These are phyloP conservation scores for Ophioderma brevispina DNA, from an alignment of 35 echinoderm and acorn worm genomes.

Conservation along the genomic window DNA sequence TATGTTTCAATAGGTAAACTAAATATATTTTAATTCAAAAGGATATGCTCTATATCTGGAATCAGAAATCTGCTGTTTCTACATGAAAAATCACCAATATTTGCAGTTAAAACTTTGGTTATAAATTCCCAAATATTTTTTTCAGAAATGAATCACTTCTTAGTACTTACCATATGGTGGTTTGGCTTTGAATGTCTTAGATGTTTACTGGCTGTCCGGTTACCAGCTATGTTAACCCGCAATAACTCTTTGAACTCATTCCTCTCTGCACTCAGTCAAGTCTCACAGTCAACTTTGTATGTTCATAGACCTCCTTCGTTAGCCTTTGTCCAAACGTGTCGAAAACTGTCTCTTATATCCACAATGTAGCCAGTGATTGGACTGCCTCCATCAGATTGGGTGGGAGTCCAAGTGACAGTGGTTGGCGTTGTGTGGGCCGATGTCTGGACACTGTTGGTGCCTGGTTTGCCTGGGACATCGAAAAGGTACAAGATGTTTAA, in stretches of 20 bases:
- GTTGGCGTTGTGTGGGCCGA: slow-evolving; percentile 55
- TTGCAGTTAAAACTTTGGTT: no score
- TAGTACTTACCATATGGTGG: slow-evolving; percentile 25
- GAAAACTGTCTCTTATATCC: slow-evolving; percentile 56
- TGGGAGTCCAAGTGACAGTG: slow-evolving; percentile 75
- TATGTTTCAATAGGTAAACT: no score
- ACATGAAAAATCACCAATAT: no score
- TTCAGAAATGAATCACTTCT: no score
- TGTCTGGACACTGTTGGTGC: slow-evolving; percentile 47
- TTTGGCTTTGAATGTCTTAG: slow-evolving; percentile 40
- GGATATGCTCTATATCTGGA: no score
- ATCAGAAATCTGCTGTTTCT: no score
- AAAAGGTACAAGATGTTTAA: no score
- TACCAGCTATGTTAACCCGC: slow-evolving; percentile 84
- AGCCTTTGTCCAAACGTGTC: slow-evolving; percentile 66
- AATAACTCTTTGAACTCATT: slow-evolving; percentile 74
- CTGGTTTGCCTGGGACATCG: slow-evolving; percentile 76
- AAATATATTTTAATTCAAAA: no score
- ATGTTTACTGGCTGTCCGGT: slow-evolving; percentile 71
- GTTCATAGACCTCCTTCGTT: slow-evolving; percentile 24
- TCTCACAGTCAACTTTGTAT: slow-evolving; percentile 62
- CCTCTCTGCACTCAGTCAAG: slow-evolving; percentile 49
- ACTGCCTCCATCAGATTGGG: slow-evolving; percentile 65
- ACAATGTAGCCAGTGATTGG: slow-evolving; percentile 77
- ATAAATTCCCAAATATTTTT: no score